A percentile compares a stretch with the other conserved stretches of the same genome.
Conservation (phyloP, 2,113 vertebrate species). For the Forbesichthys papilliferus region DNA sequence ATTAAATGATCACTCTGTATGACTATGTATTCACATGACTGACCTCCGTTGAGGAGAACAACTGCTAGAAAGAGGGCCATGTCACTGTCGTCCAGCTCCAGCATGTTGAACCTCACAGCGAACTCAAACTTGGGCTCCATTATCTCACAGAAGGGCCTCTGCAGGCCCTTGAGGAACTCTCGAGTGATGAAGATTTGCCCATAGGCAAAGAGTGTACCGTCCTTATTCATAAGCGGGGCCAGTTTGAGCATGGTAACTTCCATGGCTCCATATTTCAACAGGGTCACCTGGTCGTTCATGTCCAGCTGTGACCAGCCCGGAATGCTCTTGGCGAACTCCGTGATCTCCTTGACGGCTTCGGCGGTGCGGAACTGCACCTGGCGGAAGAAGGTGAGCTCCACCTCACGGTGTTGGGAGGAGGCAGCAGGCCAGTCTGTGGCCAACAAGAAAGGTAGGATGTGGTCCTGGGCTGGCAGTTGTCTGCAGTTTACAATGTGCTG, state of each 20-base stretch:
- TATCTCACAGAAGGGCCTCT: slow-evolving; percentile 95
- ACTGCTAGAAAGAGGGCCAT: slow-evolving; percentile 97
- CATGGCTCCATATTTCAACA: slow-evolving; percentile 95
- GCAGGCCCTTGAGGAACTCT: slow-evolving; percentile 96
- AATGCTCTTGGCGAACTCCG: slow-evolving; percentile 96
- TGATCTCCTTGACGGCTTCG: slow-evolving; percentile 94
- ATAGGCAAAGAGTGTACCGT: slow-evolving; percentile 92
- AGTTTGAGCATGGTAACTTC: slow-evolving; percentile 96
- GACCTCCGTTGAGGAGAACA: slow-evolving; percentile 97
- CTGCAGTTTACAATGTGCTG: slow-evolving; percentile 92
- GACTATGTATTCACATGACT: slow-evolving; percentile 34
- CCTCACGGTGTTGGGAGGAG: slow-evolving; percentile 51
- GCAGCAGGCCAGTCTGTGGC: slow-evolving; percentile 76
- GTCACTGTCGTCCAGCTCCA: slow-evolving; percentile 98
- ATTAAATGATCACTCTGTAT: too few species aligned
- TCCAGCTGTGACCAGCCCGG: slow-evolving; percentile 92
- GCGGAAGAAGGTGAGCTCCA: slow-evolving; percentile 94
- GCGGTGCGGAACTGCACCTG: slow-evolving; percentile 94
- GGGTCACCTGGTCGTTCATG: slow-evolving; percentile 93
- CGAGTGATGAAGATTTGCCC: slow-evolving; percentile 98
- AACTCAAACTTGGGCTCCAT: slow-evolving; percentile 99
- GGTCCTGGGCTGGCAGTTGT: slow-evolving; percentile 76
- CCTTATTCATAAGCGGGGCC: slow-evolving; percentile 98
- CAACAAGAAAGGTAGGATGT: background rate
- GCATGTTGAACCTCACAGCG: slow-evolving; percentile 94